Conservation (phyloP, 2,888 invertebrate genomes). For the Amorpha juglandis region DNA sequence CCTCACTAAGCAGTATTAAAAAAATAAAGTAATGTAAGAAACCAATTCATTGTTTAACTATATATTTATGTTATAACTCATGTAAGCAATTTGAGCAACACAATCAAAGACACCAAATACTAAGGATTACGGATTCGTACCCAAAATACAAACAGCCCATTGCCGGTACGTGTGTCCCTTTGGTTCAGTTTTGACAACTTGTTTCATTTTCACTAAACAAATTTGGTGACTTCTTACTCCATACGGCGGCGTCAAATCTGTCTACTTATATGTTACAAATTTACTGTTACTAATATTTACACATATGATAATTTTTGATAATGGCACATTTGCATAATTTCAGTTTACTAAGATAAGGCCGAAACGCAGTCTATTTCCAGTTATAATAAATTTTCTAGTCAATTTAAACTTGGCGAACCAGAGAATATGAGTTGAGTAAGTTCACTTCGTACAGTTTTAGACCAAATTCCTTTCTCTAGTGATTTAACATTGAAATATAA, state of each 20-base stretch:
- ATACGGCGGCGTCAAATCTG: neutral
- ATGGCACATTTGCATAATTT: neutral
- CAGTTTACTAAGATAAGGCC: neutral
- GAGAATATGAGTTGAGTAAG: too few species aligned
- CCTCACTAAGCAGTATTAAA: too few species aligned
- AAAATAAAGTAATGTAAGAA: too few species aligned
- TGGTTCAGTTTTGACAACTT: neutral
- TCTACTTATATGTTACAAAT: neutral
- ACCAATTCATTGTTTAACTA: too few species aligned
- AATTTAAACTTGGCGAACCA: too few species aligned
- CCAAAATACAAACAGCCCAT: slow-evolving; percentile 42
- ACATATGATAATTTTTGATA: neutral
- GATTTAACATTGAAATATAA: too few species aligned
- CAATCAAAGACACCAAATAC: neutral
- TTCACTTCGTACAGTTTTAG: too few species aligned
- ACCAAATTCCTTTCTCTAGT: too few species aligned
- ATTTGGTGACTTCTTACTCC: neutral
- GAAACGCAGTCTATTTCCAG: too few species aligned
- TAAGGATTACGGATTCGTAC: slow-evolving; percentile 32
- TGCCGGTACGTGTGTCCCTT: slow-evolving; percentile 42
- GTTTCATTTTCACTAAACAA: neutral
- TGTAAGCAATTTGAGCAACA: too few species aligned
- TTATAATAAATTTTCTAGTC: too few species aligned
- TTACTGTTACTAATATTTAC: neutral
- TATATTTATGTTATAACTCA: too few species aligned